Base-by-base conservation (phyloP, 2,797 vertebrate species). In the Pseudochirops cupreus region DNA sequence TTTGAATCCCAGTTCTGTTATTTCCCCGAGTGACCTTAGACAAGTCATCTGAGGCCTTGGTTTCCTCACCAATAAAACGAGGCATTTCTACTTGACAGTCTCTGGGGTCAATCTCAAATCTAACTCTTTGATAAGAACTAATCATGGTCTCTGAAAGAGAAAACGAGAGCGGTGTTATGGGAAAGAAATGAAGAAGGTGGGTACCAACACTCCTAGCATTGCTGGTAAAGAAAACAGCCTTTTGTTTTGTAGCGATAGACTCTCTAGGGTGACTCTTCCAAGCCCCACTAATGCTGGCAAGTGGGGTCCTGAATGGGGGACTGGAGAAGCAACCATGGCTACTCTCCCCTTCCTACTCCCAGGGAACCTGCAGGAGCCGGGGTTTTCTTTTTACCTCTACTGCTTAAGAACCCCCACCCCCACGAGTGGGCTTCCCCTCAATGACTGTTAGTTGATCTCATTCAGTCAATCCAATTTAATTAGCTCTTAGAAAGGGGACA, bases 11-110 rank as follows among this genome's bases (percentile, higher is more conserved):
- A 0, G 1, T 10, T 9, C 16, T 21, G 24, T 24, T 12, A 29
- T 5, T 0, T 33, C 4, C 29, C 56, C 0, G 0, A 14, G 33
- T n/a, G 67, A 46, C 12, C 82, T 59, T 31, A 1, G 10, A 29
- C 1, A 29, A 39, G 55, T 3, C 4, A 0, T 3, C 54, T 29
- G 67, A 46, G n/a, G 91, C 82, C 59, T 50, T 28, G 12, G 16
- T 50, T 59, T 39, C 0, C 21, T 31, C 21, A 7, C 10, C 7
- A 26, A 26, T 31, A 59, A 57, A 91, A 82, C 54, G 33, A 13
- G 33, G 29, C 12, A 5, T 28, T 29, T 82, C n/a, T 18, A 82
- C 5, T 39, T 46, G 6, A 82, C 24, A 82, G 67, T 21, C n/a
- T 46, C n/a, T 46, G n/a, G 16, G 18, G 67, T 82, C n/a, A 39